These are phyloP conservation scores for Eurois occulta DNA, from an alignment of 2,888 invertebrate species.

Conservation along the genomic window DNA sequence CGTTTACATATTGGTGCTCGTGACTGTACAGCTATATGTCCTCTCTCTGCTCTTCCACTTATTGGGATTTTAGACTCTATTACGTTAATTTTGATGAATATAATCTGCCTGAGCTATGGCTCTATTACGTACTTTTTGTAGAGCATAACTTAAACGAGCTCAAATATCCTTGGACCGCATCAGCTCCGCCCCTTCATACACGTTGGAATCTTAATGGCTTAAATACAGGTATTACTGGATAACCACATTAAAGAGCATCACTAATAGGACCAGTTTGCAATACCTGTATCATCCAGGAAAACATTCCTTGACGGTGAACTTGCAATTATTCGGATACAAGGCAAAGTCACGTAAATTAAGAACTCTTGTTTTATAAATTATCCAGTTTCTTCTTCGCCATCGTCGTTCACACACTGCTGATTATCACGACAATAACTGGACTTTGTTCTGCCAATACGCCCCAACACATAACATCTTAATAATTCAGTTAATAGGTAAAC, in stretches of 20 bases:
- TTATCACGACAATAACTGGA: too few relatives aligned
- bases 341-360: not conserved
- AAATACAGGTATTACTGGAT: not conserved
- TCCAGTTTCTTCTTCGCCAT: not conserved
- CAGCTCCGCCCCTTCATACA: not conserved
- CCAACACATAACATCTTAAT: too few relatives aligned
- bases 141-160: not conserved
- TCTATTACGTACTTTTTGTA: not conserved
- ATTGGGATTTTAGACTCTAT: not conserved
- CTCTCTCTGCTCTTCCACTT: not conserved
- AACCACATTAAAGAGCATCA: not conserved
- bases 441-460: not conserved
- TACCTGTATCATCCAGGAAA: not conserved
- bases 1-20: too few relatives aligned
- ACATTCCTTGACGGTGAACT: not conserved
- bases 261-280: not conserved
- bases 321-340: not conserved
- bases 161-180: not conserved
- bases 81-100: not conserved
- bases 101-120: not conserved
- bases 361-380: not conserved
- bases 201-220: constrained; percentile 3
- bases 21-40: not conserved
- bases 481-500: too few relatives aligned
- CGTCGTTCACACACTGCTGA: not conserved